These are phyloP conservation scores for Gonatopus flavifemur DNA, from an alignment of 1,140 invertebrate species.

Conservation along the genomic window DNA sequence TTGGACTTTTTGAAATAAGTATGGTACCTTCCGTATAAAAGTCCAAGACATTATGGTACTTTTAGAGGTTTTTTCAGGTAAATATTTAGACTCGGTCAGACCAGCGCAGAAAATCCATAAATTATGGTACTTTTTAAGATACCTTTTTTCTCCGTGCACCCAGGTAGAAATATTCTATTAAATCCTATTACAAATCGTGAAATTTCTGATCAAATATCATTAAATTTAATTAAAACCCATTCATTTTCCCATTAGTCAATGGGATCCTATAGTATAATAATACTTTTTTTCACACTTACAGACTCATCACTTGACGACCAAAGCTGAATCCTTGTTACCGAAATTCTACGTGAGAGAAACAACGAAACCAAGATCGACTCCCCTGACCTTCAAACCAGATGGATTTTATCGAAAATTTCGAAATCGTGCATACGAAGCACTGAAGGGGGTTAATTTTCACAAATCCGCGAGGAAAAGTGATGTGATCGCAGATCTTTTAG, in stretches of 20 bases:
- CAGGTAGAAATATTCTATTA: too few species aligned
- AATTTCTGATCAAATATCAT: too few species aligned
- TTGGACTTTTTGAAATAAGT: too few species aligned
- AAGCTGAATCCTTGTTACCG: conserved; percentile 59
- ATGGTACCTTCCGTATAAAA: too few species aligned
- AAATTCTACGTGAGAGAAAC: conserved; percentile 67
- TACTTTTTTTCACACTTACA: conserved; percentile 16
- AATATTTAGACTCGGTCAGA: too few species aligned
- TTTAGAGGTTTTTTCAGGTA: too few species aligned
- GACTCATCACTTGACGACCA: conserved; percentile 62
- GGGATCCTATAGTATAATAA: not conserved
- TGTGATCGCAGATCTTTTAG: conserved; percentile 59
- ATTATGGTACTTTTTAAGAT: too few species aligned
- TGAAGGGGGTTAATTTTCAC: conserved; percentile 57
- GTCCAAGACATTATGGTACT: too few species aligned
- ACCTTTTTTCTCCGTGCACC: too few species aligned
- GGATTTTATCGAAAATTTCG: conserved; percentile 72
- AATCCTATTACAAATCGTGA: too few species aligned
- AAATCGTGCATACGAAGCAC: conserved; percentile 56
- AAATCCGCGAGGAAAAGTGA: conserved; percentile 51
- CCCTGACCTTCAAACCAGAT: conserved; percentile 68
- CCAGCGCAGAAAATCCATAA: too few species aligned
- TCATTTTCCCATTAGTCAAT: not conserved
- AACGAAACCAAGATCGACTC: conserved; percentile 61
- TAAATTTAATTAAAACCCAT: too few species aligned